Conservation (phyloP, 2,797 vertebrate genomes). For the Triplophysa yarkandensis region DNA sequence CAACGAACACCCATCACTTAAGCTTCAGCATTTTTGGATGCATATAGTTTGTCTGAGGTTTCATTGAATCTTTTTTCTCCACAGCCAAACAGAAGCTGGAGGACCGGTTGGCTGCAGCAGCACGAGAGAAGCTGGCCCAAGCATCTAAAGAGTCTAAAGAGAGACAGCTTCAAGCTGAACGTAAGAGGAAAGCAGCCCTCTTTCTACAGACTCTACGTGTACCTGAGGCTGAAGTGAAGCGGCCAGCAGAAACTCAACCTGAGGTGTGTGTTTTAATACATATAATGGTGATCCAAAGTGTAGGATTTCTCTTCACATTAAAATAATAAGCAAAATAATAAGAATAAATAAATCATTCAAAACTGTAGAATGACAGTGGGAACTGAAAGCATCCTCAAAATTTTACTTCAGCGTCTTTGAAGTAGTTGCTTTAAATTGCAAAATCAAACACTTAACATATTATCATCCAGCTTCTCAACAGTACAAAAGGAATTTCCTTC, state of each 20-base stretch:
- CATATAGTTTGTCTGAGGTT: conserved; percentile 21
- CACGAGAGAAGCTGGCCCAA: conserved; percentile 95
- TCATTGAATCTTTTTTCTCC: background rate
- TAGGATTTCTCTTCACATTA: no score
- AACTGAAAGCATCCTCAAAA: no score
- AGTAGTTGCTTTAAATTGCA: no score
- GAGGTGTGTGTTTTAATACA: conserved; percentile 66
- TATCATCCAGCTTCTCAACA: no score
- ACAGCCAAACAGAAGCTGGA: conserved; percentile 96
- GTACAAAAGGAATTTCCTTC: no score
- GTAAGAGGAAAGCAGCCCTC: conserved; percentile 93
- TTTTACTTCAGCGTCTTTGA: no score
- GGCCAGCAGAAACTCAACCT: conserved; percentile 74
- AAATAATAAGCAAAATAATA: no score
- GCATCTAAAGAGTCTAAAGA: conserved; percentile 98
- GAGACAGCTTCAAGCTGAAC: conserved; percentile 96
- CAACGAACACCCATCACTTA: background rate
- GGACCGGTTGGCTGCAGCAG: conserved; percentile 92
- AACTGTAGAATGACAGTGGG: no score
- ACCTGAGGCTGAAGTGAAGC: conserved; percentile 85
- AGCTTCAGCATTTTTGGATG: conserved; percentile 10
- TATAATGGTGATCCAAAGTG: background rate
- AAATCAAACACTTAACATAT: no score
- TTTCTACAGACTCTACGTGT: conserved; percentile 91
- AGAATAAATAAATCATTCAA: no score